Base-by-base conservation (phyloP, 2,797 vertebrate species). In the Poeciliopsis turneri region DNA sequence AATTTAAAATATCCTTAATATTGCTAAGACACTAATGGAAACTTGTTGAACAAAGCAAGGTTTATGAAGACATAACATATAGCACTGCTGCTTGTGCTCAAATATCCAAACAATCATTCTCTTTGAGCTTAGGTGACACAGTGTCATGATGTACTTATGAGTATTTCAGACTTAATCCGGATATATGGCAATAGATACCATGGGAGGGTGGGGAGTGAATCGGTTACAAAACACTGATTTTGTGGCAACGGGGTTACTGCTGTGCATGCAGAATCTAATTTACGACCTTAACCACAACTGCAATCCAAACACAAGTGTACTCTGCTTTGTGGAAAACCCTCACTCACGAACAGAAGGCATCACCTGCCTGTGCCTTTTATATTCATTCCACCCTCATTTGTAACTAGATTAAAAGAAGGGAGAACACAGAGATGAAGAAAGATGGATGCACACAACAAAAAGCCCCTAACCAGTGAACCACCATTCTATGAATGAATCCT, bases 201-300 rank as follows among this genome's bases (percentile, higher is more conserved):
- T 20, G 39, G 9, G 15, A 45, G 73, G 73, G 39, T 9, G 41
- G 51, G 53, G 39, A 41, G 12, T 74, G n/a, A 74, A 30, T 79
- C n/a, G n/a, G 47, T 81, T 77, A 84, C 66, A 77, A 72, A 53
- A 73, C 47, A 45, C 8, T 6, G 55, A 33, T 41, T 81, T 79
- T 33, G 82, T 18, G 68, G 36, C 25, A 55, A 78, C 33, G 4
- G 51, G 4, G 76, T 77, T 78, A 76, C 51, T 64, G 46, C 55
- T 45, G 59, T 57, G 75, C 36, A 81, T 59, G 47, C 33, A 49
- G 74, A 82, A 47, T 78, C n/a, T 43, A 75, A 74, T 84, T 57
- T 81, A 33, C 33, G 68, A 49, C 76, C 33, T n/a, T 55, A 41
- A 81, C 59, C 59, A 68, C 75, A 76, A 66, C 71, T 46, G 23